phyloP scores from a whole-genome alignment of 64 coral and sea anemone genomes.

The Montipora sp. region DNA sequence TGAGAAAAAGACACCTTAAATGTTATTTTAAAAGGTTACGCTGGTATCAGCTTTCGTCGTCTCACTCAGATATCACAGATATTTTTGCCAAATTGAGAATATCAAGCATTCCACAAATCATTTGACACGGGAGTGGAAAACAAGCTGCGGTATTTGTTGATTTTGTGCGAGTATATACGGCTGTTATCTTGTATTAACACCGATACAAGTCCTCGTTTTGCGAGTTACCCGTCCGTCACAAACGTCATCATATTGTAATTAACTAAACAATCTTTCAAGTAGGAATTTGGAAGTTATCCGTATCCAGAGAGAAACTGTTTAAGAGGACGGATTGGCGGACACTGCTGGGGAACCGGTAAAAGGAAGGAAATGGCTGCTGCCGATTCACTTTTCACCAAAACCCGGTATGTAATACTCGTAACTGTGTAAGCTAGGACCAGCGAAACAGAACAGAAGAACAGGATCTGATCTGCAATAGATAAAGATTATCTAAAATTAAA shows the following conservation, averaged over 20 bases:
- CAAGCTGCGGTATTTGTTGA: not conserved
- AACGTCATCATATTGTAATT: conserved; percentile 3
- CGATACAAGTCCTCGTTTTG: not conserved
- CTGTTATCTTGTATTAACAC: conserved; percentile 1
- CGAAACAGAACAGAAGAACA: too few relatives aligned
- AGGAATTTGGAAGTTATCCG: not conserved
- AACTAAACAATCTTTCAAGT: conserved; percentile 17
- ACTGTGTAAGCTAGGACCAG: too few relatives aligned
- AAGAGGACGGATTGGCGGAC: not conserved
- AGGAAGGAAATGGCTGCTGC: not conserved
- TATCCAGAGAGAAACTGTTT: not conserved
- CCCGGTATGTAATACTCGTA: not conserved
- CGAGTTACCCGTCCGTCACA: not conserved
- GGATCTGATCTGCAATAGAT: too few relatives aligned
- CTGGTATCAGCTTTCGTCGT: conserved; percentile 14
- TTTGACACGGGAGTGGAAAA: not conserved
- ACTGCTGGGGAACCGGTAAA: not conserved
- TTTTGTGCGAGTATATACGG: conserved; percentile 1
- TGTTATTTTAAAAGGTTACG: not conserved
- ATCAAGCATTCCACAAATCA: not conserved
- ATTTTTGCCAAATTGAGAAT: not conserved
- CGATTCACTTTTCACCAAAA: not conserved
- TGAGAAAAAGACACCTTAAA: not conserved
- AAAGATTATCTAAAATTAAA: too few relatives aligned
- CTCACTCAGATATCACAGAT: conserved; percentile 41